Evolutionary conservation across 2,797 vertebrate species (phyloP).

Genomic region (Sylvilagus floridanus): DNA sequence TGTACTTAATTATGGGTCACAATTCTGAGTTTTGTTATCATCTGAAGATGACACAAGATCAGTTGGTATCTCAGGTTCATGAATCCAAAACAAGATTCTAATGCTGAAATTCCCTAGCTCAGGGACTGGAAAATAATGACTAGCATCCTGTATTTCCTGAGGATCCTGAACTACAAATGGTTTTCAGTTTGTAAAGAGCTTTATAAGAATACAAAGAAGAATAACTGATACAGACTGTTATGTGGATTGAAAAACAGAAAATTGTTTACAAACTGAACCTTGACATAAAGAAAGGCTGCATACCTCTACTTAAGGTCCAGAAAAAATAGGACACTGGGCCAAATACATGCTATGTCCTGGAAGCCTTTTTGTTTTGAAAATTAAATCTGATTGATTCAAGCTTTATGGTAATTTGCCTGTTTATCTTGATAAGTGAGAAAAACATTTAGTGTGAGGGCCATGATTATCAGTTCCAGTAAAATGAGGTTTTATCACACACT

Average conservation of each 20-base stretch:
- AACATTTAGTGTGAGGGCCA: slow-evolving; percentile 5
- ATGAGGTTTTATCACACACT: neutral
- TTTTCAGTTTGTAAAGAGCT: slow-evolving; percentile 14
- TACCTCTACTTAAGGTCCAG: slow-evolving; percentile 15
- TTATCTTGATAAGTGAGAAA: neutral
- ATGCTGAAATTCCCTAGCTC: neutral
- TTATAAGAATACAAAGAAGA: slow-evolving; percentile 43
- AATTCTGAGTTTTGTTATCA: neutral
- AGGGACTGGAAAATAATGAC: neutral
- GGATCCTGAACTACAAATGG: neutral
- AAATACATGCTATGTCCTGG: neutral
- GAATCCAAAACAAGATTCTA: slow-evolving; percentile 11
- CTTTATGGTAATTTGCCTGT: slow-evolving; percentile 41
- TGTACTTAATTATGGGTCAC: neutral
- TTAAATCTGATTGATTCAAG: slow-evolving; percentile 44
- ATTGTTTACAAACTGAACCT: neutral
- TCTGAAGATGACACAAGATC: neutral
- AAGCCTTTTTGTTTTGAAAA: slow-evolving; percentile 36
- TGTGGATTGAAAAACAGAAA: neutral
- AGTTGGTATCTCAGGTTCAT: neutral
- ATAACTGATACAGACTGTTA: neutral
- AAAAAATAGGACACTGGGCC: slow-evolving; percentile 9
- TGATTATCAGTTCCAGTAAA: neutral
- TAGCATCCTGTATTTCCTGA: neutral
- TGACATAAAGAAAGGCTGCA: neutral